Conservation (phyloP, 1,140 invertebrate species). For the Tetraneura akinire region DNA sequence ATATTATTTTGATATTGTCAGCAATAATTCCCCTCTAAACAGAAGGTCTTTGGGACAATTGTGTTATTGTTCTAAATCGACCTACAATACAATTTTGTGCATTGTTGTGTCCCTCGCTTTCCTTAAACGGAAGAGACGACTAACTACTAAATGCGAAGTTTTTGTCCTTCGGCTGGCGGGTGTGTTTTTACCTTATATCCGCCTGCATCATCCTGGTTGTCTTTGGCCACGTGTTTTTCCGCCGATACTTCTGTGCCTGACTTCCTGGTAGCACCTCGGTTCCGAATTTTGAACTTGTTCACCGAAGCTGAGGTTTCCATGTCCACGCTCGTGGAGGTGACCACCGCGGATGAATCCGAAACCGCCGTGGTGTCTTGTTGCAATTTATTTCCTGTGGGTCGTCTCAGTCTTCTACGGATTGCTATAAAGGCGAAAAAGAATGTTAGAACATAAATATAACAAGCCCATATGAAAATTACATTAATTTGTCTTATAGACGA, state of each 20-base stretch:
- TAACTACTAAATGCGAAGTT: too few species aligned
- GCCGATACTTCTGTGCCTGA: constrained; percentile 22
- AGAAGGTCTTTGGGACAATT: background rate
- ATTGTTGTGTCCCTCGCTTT: background rate
- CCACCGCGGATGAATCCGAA: constrained; percentile 1
- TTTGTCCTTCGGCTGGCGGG: background rate
- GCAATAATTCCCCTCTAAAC: background rate
- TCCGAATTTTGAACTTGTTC: constrained; percentile 41
- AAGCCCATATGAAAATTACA: too few species aligned
- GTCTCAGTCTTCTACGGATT: constrained; percentile 43
- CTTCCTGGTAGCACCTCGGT: constrained; percentile 28
- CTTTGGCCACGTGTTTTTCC: constrained; percentile 27
- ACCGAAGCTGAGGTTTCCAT: constrained; percentile 47
- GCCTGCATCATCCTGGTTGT: constrained; percentile 20
- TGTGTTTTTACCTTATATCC: constrained; percentile 32
- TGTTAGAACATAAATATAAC: too few species aligned
- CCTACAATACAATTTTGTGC: background rate
- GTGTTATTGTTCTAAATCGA: constrained; percentile 1
- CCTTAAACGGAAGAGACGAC: background rate
- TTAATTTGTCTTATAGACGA: too few species aligned
- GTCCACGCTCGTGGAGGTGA: background rate
- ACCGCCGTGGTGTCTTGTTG: constrained; percentile 9
- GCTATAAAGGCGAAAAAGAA: too few species aligned
- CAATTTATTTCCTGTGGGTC: constrained; percentile 32
- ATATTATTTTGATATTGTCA: background rate